Evolutionary conservation across 2,888 invertebrate genomes (phyloP).

Genomic region (Agapetus fuscipes): DNA sequence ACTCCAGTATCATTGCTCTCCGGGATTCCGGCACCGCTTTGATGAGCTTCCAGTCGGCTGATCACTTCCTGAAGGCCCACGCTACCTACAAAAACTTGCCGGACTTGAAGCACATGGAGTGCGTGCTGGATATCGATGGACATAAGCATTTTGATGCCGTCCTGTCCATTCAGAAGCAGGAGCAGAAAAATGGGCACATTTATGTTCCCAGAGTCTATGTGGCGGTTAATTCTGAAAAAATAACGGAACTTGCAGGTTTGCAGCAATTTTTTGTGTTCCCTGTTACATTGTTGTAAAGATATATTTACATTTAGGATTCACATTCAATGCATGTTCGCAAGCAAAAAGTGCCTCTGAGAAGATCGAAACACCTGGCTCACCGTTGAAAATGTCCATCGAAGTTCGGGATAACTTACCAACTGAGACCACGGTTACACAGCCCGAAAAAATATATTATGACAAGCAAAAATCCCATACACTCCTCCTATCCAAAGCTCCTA

Average conservation of each 20-base stretch:
- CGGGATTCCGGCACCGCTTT: conserved; percentile 39
- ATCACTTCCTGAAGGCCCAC: conserved; percentile 56
- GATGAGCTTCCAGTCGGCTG: conserved; percentile 56
- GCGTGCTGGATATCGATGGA: conserved; percentile 64
- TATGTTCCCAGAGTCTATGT: conserved; percentile 63
- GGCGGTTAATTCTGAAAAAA: conserved; percentile 61
- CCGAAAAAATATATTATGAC: too few relatives aligned
- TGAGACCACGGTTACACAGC: too few relatives aligned
- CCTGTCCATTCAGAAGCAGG: conserved; percentile 48
- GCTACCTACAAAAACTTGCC: conserved; percentile 63
- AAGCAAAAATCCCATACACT: too few relatives aligned
- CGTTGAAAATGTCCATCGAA: too few relatives aligned
- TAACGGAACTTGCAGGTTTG: conserved; percentile 60
- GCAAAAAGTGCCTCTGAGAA: too few relatives aligned
- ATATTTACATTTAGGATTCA: too few relatives aligned
- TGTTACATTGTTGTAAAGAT: too few relatives aligned
- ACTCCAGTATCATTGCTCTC: conserved; percentile 33
- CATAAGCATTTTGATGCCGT: conserved; percentile 59
- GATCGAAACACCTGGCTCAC: too few relatives aligned
- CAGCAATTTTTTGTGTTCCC: conserved; percentile 25
- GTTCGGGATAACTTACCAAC: too few relatives aligned
- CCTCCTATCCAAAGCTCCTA: too few relatives aligned
- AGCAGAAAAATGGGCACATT: conserved; percentile 55
- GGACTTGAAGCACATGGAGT: conserved; percentile 56
- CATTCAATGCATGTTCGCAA: too few relatives aligned